These are phyloP conservation scores for Poecilia wingei DNA, from an alignment of 2,797 vertebrate species.

Conservation along the genomic window DNA sequence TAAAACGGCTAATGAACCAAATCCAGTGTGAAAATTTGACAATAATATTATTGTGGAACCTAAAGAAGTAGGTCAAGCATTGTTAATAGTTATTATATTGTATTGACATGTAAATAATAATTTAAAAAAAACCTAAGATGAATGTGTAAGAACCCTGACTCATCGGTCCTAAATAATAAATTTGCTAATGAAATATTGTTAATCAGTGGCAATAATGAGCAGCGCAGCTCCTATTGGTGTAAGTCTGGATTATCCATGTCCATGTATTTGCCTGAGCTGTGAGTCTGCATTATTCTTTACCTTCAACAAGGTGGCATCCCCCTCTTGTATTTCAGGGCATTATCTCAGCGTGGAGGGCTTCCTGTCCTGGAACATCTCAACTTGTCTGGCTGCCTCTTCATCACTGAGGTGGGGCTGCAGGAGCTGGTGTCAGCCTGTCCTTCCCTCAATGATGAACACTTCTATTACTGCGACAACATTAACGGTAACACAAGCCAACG, in stretches of 20 bases:
- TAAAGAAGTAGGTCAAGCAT: background rate
- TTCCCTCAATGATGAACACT: constrained; percentile 95
- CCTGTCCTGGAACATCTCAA: constrained; percentile 95
- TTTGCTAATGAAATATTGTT: background rate
- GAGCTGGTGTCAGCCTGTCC: constrained; percentile 94
- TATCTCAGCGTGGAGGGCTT: constrained; percentile 92
- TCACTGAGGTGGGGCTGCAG: constrained; percentile 93
- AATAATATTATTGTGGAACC: background rate
- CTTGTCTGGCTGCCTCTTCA: constrained; percentile 93
- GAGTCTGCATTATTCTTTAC: background rate
- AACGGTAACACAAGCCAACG: constrained; percentile 85
- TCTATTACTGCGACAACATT: constrained; percentile 99
- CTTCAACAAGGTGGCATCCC: constrained; percentile 9
- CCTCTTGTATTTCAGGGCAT: constrained; percentile 79
- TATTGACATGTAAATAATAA: background rate
- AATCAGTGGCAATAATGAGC: background rate
- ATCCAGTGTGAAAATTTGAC: background rate
- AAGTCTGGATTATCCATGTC: constrained; percentile 11
- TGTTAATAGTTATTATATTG: background rate
- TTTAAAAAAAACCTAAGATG: background rate
- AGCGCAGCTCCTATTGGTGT: background rate
- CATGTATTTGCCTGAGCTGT: background rate
- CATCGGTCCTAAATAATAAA: background rate
- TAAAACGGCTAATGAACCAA: background rate
- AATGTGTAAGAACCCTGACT: background rate